Evolutionary conservation across 2,113 vertebrate genomes (phyloP), one percentile per base, ranked within the genome.

Genomic region (Spilogale gracilis): DNA sequence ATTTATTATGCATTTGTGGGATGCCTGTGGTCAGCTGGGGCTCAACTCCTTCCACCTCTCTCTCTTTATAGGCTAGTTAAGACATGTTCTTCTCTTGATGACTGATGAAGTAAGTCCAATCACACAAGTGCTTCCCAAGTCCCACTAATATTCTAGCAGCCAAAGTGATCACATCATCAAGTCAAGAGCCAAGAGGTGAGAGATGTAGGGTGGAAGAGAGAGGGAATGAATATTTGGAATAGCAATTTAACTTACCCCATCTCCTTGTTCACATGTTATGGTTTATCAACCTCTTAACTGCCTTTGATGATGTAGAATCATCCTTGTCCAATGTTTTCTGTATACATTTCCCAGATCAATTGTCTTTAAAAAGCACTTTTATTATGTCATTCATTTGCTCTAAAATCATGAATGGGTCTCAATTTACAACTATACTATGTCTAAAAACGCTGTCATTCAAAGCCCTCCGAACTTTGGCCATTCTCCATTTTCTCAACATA

Each of bases 401-500:
- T 95, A 56, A 93, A 95, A 85, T 94, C 82, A 79, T 48, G 11
- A 88, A 48, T 43, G 13, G n/a, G 21, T 73, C 27, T 60, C 30
- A 8, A 73, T 92, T 81, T 86, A 48, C 38, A 97, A 76, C 4
- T 58, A n/a, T 12, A 58, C 6, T 65, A 14, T 91, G 27, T 60
- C 50, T 86, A 32, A 85, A 67, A 30, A 79, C 10, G 48, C 45
- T 95, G 6, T 71, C 23, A 67, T 96, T 90, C 38, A 87, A 61
- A 67, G 60, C 27, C 2, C 50, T 82, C 93, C 43, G 86, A 25
- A 69, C 56, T 82, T 65, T 67, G 78, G 60, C 38, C 63, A 84
- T 63, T 93, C 27, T 89, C 48, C n/a, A 69, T 97, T 92, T 82
- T 21, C 18, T 81, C 38, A 86, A n/a, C 54, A 93, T 54, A 89